Percentiles rank a stretch among this genome's conserved stretches.
Evolutionary conservation across 2,113 vertebrate genomes (phyloP).

Genomic region (Donacobius atricapilla): DNA sequence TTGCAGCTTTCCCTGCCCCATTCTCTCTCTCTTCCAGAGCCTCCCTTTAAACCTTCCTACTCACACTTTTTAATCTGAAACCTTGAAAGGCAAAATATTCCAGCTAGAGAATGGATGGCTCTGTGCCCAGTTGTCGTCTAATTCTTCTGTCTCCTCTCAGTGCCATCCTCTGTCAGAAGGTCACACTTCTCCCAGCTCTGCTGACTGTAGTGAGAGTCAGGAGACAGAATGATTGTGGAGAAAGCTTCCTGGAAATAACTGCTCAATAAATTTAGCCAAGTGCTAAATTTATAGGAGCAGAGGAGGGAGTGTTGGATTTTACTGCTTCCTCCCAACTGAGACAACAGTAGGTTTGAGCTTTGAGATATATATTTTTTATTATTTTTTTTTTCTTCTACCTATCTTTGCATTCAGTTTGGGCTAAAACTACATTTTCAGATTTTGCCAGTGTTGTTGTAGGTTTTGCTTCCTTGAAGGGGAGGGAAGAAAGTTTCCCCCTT

Average conservation of each 20-base stretch:
- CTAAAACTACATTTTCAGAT: neutral
- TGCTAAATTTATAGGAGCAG: neutral
- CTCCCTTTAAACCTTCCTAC: neutral
- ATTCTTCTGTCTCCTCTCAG: neutral
- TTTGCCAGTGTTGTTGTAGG: neutral
- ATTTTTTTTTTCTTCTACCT: too few relatives aligned
- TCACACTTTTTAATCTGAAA: neutral
- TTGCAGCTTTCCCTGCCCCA: neutral
- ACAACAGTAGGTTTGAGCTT: neutral
- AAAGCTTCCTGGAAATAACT: neutral
- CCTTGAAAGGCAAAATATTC: neutral
- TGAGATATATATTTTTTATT: neutral
- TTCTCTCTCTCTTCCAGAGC: neutral
- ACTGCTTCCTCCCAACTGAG: neutral
- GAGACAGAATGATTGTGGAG: neutral
- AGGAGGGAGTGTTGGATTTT: neutral
- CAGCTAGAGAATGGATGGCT: neutral
- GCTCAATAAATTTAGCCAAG: neutral
- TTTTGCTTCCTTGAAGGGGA: neutral
- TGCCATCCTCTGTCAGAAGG: neutral
- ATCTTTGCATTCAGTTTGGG: neutral
- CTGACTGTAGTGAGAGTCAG: neutral
- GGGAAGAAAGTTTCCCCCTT: neutral
- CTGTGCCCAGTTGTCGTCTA: neutral
- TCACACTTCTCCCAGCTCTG: neutral